Evolutionary conservation across 2,888 invertebrate species (phyloP), one percentile per base, ranked within the genome.

Genomic region (Apodemia hepburni): DNA sequence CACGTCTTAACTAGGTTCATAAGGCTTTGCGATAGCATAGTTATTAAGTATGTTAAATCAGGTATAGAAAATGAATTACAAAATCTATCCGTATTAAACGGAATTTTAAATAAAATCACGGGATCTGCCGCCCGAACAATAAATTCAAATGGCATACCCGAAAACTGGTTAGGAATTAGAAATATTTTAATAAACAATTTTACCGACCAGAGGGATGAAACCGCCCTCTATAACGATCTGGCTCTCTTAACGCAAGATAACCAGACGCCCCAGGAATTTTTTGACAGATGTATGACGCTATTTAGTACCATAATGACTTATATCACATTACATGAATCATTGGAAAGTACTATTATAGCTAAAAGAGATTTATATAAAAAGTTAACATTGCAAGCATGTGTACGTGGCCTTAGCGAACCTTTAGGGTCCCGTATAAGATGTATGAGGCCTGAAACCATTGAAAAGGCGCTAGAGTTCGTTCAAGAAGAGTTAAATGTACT

Each of bases 1-100:
- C 49, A 68, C 29, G 61, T 70, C 2, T 59, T 68, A 38, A 60
- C 64, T 0, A 38, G 68, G 47, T 70, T 67, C 47, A 65, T 70
- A 22, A 51, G 61, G 8, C 8, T 68, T 9, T 68, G 70, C 49
- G 68, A 70, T 47, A 47, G 47, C 17, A 47, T 47, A 47, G 47
- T 47, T 4, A 17, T 17, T 3, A 47, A 17, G 9, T 47, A 47
- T 15, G 47, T 47, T 17, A 47, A 17, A 3, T 3, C 47, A 64
- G 15, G 3, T 1, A 4, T 7, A 5, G 47, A 47, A 47, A 47
- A 47, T 7, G 47, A 47, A 7, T 47, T 47, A 8, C 47, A 17
- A 47, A 47, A 51, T 9, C 8, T 51, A 9, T 51, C 17, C 17
- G 18, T 51, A 4, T 1, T 67, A 33, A 67, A 67, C 18, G 65